phyloP scores from a whole-genome alignment of 1,140 invertebrate species.

The Mylabris phalerata region DNA sequence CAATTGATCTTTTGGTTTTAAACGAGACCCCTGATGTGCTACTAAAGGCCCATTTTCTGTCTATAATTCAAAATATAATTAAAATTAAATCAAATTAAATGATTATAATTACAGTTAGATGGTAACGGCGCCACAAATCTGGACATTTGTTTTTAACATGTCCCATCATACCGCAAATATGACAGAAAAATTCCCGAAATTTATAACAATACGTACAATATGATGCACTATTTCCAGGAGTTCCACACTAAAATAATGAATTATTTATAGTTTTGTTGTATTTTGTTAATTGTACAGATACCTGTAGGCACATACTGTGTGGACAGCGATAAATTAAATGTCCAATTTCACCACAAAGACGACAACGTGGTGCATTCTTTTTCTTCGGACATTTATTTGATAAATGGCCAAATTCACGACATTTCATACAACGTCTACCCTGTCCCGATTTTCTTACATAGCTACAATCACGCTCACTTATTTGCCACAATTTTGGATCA shows the following conservation, averaged over 20 bases:
- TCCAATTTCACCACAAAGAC: conserved; percentile 54
- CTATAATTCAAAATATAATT: conserved; percentile 30
- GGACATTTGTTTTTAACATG: conserved; percentile 54
- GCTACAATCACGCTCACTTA: conserved; percentile 41
- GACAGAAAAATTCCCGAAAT: conserved; percentile 47
- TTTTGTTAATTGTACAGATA: conserved; percentile 31
- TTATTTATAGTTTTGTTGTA: neutral
- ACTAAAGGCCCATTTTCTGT: conserved; percentile 38
- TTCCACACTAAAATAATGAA: conserved; percentile 53
- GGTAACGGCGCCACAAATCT: conserved; percentile 62
- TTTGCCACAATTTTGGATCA: conserved; percentile 45
- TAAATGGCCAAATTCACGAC: conserved; percentile 49
- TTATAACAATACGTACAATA: conserved; percentile 57
- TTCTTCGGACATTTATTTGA: conserved; percentile 47
- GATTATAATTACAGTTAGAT: conserved; percentile 53
- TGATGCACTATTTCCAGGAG: conserved; percentile 45
- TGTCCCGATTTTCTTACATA: conserved; percentile 21
- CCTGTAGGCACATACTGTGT: conserved; percentile 57
- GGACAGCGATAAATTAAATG: conserved; percentile 58
- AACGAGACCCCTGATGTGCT: conserved; percentile 37
- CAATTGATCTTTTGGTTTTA: conserved; percentile 34
- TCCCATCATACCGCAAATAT: conserved; percentile 51
- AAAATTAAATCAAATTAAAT: conserved; percentile 7
- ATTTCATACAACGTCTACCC: conserved; percentile 48
- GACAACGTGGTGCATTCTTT: conserved; percentile 44